phyloP scores from a whole-genome alignment of 2,797 vertebrate genomes.

The Heteromormyrus szaboi region DNA sequence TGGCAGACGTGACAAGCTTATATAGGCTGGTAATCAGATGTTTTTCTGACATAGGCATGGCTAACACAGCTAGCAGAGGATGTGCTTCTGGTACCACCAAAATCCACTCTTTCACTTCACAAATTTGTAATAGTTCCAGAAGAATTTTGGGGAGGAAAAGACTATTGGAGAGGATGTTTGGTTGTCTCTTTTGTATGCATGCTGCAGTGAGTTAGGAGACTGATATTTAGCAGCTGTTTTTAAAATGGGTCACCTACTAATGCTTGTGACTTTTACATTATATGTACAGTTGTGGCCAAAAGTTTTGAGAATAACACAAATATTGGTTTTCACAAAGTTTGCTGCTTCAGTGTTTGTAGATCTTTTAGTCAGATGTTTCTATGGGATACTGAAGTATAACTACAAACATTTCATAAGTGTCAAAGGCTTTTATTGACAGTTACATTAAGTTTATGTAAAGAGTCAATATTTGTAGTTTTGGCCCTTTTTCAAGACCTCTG shows the following conservation, averaged over 20 bases:
- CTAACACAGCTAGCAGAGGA: constrained; percentile 8
- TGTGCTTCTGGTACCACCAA: background rate
- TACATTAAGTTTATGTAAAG: background rate
- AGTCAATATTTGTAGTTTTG: background rate
- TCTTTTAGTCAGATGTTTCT: background rate
- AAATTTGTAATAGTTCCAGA: background rate
- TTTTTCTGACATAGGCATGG: constrained; percentile 8
- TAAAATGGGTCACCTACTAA: background rate
- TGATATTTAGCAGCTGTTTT: background rate
- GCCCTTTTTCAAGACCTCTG: background rate
- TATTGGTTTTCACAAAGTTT: background rate
- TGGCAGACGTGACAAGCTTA: background rate
- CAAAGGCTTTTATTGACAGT: background rate
- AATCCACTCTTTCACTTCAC: background rate
- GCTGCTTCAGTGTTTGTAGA: background rate
- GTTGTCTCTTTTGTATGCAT: background rate
- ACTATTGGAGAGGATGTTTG: background rate
- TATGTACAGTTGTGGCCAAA: background rate
- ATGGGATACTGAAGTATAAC: background rate
- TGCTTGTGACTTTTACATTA: background rate
- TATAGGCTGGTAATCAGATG: constrained; percentile 12
- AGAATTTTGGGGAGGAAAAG: background rate
- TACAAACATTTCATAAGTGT: background rate
- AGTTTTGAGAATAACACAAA: background rate
- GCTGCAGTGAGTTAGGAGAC: background rate